phyloP scores from a whole-genome alignment of 1,140 invertebrate genomes.

The Trichonephila clavipes region DNA sequence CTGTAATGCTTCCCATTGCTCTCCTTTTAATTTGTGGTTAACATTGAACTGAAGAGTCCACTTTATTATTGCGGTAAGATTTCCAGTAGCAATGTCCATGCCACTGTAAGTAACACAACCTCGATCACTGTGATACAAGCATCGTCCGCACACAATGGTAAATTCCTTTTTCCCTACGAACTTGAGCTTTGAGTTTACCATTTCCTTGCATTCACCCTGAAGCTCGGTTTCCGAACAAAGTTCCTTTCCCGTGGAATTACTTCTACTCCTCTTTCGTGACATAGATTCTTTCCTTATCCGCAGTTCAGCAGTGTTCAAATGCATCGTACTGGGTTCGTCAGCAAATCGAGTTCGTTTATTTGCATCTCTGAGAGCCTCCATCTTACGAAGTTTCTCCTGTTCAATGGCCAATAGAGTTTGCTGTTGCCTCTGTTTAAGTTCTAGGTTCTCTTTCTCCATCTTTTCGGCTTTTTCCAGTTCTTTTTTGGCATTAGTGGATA shows the following conservation, averaged over 20 bases:
- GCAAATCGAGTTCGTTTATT: constrained; percentile 66
- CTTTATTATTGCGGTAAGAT: constrained; percentile 86
- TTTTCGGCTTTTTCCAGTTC: constrained; percentile 80
- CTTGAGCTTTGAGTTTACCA: constrained; percentile 60
- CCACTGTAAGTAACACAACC: constrained; percentile 87
- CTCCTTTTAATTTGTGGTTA: constrained; percentile 79
- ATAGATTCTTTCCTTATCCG: constrained; percentile 36
- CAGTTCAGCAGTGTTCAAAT: constrained; percentile 10
- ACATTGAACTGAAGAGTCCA: constrained; percentile 85
- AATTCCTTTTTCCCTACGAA: constrained; percentile 68
- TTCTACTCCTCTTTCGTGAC: constrained; percentile 75
- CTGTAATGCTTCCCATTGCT: constrained; percentile 82
- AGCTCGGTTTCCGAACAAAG: constrained; percentile 51
- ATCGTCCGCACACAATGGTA: constrained; percentile 60
- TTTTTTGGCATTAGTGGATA: constrained; percentile 85
- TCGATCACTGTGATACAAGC: constrained; percentile 84
- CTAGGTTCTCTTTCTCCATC: constrained; percentile 83
- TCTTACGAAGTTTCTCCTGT: constrained; percentile 69
- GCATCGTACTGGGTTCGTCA: background rate
- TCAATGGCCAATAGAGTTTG: constrained; percentile 82
- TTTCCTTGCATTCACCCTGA: constrained; percentile 65
- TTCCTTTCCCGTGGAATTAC: constrained; percentile 29
- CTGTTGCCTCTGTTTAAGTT: constrained; percentile 84
- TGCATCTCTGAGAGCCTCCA: constrained; percentile 76
- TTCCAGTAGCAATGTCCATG: constrained; percentile 86